Conservation (phyloP, 2,113 vertebrate species). For the Raja brachyura region DNA sequence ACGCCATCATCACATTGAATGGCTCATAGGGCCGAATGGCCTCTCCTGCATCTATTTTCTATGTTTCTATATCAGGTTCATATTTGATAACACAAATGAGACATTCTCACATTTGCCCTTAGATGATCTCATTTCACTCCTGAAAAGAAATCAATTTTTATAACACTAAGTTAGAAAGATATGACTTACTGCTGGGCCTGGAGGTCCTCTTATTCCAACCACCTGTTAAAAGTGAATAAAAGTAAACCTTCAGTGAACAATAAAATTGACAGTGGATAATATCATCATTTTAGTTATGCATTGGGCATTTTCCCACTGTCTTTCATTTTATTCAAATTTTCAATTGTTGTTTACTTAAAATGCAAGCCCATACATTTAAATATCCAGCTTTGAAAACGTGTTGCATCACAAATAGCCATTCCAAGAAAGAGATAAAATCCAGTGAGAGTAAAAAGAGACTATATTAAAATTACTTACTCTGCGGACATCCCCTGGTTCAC, state of each 20-base stretch:
- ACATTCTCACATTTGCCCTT: too few species aligned
- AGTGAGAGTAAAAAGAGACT: not conserved
- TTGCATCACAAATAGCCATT: not conserved
- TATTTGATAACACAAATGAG: too few species aligned
- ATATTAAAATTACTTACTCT: constrained; percentile 61
- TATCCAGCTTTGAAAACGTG: not conserved
- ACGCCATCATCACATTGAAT: too few species aligned
- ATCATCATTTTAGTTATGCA: not conserved
- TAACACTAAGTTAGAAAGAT: not conserved
- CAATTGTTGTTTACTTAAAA: not conserved
- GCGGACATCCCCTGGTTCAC: constrained; percentile 90
- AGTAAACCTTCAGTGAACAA: not conserved
- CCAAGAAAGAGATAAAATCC: not conserved
- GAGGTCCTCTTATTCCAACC: constrained; percentile 79
- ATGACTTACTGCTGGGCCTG: constrained; percentile 76
- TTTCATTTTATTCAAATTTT: not conserved
- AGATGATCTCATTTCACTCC: too few species aligned
- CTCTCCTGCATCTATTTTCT: too few species aligned
- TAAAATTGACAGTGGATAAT: not conserved
- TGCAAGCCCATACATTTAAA: not conserved
- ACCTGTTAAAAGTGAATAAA: constrained; percentile 57
- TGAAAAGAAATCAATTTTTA: too few species aligned
- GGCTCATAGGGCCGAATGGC: too few species aligned
- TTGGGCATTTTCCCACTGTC: too few species aligned
- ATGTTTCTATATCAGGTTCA: too few species aligned